Evolutionary conservation across 2,797 vertebrate species (phyloP), one percentile per base, ranked within the genome.

Genomic region (Galaxias olidus): DNA sequence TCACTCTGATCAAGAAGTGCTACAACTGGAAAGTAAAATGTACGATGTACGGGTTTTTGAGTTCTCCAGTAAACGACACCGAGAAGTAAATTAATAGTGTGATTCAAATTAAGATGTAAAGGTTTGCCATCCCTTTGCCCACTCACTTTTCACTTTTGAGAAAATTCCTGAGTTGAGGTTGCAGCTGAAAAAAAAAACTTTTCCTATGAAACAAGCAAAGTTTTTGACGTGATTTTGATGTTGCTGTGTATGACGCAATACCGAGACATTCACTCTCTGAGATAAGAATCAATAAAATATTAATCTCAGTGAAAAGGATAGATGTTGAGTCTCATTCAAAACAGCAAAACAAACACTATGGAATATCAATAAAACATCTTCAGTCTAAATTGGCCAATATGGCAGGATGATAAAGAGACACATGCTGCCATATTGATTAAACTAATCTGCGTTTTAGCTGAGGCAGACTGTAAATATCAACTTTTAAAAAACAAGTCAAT

Each of bases 371-470:
- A 80, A 78, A 80, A 44, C 68, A 7, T 70, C 57, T 82, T 76
- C 12, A 59, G 59, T 73, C 53, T 59, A 69, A 79, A 82, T 74
- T 44, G 13, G 66, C 61, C 77, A 75, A 72, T 80, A 73, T 82
- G 84, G 86, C 86, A 89, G 70, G 73, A 75, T 75, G 85, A 90
- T 74, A 73, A 77, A 87, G 73, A 81, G 73, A 70, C 67, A 67
- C 52, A 59, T 61, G 69, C 72, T 55, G 44, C 40, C 44, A 47
- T 61, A 89, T 88, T 69, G 70, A 85, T 88, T 67, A 40, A 64
- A 14, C 52, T 90, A 86, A 88, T 87, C 81, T 87, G 84, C 66
- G 75, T 82, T 84, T 81, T 73, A 77, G n/a, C 69, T 78, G 73
- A 72, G 75, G 73, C 41, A 20, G 52, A 66, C 78, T 77, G 72